Percentiles rank a stretch among this genome's conserved stretches.
Conservation (phyloP, 2,113 vertebrate genomes). For the Thomomys bottae region DNA sequence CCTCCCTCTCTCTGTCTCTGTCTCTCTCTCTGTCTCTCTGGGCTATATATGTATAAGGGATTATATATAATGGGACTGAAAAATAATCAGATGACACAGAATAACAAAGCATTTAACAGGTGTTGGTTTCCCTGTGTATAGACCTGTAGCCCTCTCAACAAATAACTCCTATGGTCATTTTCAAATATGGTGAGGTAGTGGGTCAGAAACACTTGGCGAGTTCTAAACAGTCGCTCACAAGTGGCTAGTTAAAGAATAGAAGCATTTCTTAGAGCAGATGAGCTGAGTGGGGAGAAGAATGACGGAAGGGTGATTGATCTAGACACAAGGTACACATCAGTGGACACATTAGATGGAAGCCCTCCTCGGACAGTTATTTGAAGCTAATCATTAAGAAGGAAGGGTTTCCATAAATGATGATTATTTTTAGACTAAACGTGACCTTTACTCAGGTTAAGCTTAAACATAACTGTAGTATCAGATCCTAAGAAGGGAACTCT, state of each 20-base stretch:
- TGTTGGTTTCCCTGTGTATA: fast-evolving
- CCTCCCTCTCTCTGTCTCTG: too few species aligned
- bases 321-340: too few species aligned
- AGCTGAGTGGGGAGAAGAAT: too few species aligned
- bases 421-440: neutral
- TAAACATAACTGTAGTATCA: fast-evolving
- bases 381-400: too few species aligned
- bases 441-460: too few species aligned
- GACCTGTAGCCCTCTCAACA: neutral
- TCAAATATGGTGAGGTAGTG: neutral
- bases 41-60: too few species aligned
- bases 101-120: neutral
- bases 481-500: neutral
- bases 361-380: too few species aligned
- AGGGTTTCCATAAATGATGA: neutral
- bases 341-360: too few species aligned
- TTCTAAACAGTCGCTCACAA: neutral
- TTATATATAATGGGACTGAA: neutral
- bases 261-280: neutral
- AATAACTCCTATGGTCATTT: neutral
- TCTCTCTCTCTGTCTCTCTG: too few species aligned
- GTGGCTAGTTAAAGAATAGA: neutral
- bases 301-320: too few species aligned
- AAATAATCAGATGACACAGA: neutral
- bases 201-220: neutral